Percentiles rank a stretch among this genome's conserved stretches.
These are phyloP conservation scores for Limnephilus rhombicus DNA, from an alignment of 2,888 invertebrate genomes.

Conservation along the genomic window DNA sequence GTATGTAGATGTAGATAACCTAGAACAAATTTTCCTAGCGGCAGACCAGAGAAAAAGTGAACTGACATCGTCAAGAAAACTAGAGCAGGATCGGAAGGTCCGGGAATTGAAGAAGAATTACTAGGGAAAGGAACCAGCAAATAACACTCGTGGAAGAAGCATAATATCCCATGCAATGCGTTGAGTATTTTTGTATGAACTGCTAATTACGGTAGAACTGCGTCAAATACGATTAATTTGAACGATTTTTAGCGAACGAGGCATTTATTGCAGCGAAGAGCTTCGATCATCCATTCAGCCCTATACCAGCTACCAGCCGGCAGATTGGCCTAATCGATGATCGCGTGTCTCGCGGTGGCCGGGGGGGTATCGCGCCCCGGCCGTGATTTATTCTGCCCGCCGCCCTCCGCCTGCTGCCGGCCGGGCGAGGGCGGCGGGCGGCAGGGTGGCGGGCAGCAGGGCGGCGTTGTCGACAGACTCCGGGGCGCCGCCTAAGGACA, in stretches of 20 bases:
- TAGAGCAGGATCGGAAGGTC: too few relatives aligned
- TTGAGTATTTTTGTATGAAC: too few relatives aligned
- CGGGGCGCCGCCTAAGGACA: slow-evolving; percentile 25
- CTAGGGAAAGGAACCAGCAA: too few relatives aligned
- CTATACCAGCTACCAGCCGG: neutral
- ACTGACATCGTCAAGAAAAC: too few relatives aligned
- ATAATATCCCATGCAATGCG: too few relatives aligned
- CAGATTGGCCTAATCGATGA: slow-evolving; percentile 22
- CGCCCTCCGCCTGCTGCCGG: neutral
- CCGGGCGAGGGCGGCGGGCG: neutral
- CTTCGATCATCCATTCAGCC: neutral
- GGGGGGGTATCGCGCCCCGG: slow-evolving; percentile 10
- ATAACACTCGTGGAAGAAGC: too few relatives aligned
- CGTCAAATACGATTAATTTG: neutral
- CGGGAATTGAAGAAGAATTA: too few relatives aligned
- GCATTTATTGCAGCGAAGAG: neutral
- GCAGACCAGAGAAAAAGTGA: too few relatives aligned
- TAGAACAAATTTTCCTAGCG: too few relatives aligned
- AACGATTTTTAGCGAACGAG: neutral
- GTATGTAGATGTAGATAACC: too few relatives aligned
- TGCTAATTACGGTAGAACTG: neutral
- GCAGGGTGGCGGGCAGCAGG: neutral
- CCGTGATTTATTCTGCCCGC: neutral
- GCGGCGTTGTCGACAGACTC: slow-evolving; percentile 19
- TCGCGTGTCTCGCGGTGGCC: neutral